A percentile compares a stretch with the other conserved stretches of the same genome.
Conservation (phyloP, 2,888 invertebrate genomes). For the Coelogynopora nodosa region DNA sequence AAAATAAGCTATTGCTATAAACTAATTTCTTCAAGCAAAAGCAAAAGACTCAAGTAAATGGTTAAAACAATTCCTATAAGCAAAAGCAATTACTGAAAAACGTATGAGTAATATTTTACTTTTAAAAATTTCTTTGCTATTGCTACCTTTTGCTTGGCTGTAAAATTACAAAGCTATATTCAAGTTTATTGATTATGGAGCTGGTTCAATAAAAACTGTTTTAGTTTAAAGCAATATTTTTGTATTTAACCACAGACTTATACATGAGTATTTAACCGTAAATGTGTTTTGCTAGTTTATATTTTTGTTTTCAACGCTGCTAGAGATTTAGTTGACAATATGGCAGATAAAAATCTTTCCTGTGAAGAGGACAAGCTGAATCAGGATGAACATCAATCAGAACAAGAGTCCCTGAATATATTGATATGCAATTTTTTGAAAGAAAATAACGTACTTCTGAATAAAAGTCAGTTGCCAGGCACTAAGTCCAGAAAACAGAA, state of each 20-base stretch:
- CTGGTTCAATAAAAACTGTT: not conserved
- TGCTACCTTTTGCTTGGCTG: not conserved
- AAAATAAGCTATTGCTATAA: not conserved
- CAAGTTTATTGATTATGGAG: not conserved
- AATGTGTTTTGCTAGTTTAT: not conserved
- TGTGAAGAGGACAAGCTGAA: not conserved
- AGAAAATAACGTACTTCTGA: not conserved
- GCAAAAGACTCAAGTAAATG: not conserved
- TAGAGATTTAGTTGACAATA: not conserved
- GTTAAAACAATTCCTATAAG: not conserved
- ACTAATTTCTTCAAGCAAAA: not conserved
- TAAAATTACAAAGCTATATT: not conserved
- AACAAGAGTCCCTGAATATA: not conserved
- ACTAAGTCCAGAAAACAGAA: constrained; percentile 11
- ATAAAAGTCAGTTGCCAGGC: not conserved
- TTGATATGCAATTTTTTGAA: not conserved
- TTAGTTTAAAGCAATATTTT: not conserved
- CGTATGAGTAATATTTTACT: not conserved
- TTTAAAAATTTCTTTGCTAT: not conserved
- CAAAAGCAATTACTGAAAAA: not conserved
- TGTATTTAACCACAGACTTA: too few relatives aligned
- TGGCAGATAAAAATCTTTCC: not conserved
- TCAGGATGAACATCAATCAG: not conserved
- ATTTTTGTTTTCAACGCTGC: not conserved
- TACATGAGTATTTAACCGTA: not conserved